Percentiles rank a stretch among this genome's conserved stretches.
These are phyloP conservation scores for Cichlasoma orientale DNA, from an alignment of 2,797 vertebrate species.

Conservation along the genomic window DNA sequence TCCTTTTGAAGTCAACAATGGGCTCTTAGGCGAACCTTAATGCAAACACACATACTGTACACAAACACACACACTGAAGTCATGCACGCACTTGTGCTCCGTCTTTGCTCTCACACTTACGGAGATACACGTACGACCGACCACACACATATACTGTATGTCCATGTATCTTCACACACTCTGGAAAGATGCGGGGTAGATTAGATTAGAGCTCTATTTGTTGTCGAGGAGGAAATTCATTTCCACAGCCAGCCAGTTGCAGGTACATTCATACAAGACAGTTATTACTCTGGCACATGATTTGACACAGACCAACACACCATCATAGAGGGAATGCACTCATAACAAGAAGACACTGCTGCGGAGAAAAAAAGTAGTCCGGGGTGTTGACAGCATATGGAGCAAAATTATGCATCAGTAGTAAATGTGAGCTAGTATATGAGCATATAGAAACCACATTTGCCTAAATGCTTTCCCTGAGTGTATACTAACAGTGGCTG, in stretches of 20 bases:
- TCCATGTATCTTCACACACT: conserved; percentile 59
- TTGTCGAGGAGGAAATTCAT: conserved; percentile 70
- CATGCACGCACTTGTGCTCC: conserved; percentile 61
- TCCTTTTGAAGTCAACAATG: conserved; percentile 86
- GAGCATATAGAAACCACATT: conserved; percentile 52
- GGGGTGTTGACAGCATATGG: conserved; percentile 43
- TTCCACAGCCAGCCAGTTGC: conserved; percentile 66
- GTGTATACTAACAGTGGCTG: conserved; percentile 39
- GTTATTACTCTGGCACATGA: conserved; percentile 67
- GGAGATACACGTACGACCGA: conserved; percentile 56
- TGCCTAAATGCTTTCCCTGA: conserved; percentile 50
- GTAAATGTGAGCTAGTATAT: conserved; percentile 37
- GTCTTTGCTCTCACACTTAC: conserved; percentile 55
- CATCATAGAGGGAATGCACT: conserved; percentile 54
- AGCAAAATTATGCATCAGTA: conserved; percentile 43
- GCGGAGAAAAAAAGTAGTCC: conserved; percentile 26
- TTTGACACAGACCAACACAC: conserved; percentile 65
- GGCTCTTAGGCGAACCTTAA: conserved; percentile 80
- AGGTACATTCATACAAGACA: conserved; percentile 70
- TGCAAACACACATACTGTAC: conserved; percentile 71
- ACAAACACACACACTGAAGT: conserved; percentile 46
- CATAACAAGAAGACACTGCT: conserved; percentile 53
- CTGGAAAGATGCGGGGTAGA: conserved; percentile 61
- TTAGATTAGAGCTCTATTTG: conserved; percentile 74
- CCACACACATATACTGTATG: conserved; percentile 65